Base-by-base conservation (phyloP, 2,113 vertebrate genomes). In the Cynocephalus volans region DNA sequence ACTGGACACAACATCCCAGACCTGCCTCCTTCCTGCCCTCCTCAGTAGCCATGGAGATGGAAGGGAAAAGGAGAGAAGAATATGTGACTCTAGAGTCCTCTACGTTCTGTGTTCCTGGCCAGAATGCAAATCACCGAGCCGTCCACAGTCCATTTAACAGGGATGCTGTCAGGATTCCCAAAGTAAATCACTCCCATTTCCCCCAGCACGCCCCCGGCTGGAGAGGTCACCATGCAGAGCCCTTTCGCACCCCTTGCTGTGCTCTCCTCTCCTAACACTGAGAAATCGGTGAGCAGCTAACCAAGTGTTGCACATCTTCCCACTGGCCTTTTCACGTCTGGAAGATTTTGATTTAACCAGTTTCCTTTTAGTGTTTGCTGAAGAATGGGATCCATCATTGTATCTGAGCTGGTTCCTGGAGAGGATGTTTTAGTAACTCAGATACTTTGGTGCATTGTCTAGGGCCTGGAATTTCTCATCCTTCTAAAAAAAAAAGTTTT, bases 381-480 rank as follows among this genome's bases (percentile, higher is more conserved):
- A 50, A 65, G 75, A 73, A 76, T n/a, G 33, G 72, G 84, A 54
- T 31, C 18, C 76, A 23, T 93, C 79, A 33, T n/a, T 33, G 4
- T 28, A 36, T 84, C 93, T 24, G 62, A 89, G 85, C 88, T 45
- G 28, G 48, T 92, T 95, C 90, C 95, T 12, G 62, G 79, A 79
- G 84, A 94, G 92, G 93, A 95, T 96, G 92, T 97, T 96, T 97
- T 88, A 86, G 79, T 90, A 77, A 97, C 77, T 85, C 36, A 3
- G 58, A 81, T 4, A 28, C 54, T 95, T 94, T 21, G 75, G 54
- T 24, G 6, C 73, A 14, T 92, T 56, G 41, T 95, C 77, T 52
- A 28, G 89, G 41, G 58, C 92, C 95, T 98, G 92, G 95, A 62
- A 90, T 96, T 97, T 87, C 72, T 98, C 97, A 97, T 93, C 77